Percentiles rank a stretch among this genome's conserved stretches.
Conservation (phyloP, 2,888 invertebrate genomes). For the Gastrophysa polygoni region DNA sequence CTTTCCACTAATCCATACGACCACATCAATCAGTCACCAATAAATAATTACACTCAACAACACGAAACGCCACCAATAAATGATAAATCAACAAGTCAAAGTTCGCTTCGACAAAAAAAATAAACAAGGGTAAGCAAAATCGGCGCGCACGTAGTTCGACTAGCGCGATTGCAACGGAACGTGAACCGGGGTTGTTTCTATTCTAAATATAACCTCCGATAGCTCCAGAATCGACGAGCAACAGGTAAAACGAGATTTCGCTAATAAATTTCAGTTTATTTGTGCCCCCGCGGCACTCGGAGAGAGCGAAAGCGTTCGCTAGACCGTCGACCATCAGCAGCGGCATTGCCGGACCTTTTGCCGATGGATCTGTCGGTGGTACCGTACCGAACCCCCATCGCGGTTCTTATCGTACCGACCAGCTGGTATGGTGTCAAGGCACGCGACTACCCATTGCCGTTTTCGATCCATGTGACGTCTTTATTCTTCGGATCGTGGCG, state of each 20-base stretch:
- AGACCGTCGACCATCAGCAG: conserved; percentile 9
- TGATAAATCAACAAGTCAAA: conserved; percentile 33
- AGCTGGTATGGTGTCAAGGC: conserved; percentile 26
- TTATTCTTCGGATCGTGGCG: not conserved
- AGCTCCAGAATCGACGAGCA: too few species aligned
- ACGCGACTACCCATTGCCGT: conserved; percentile 21
- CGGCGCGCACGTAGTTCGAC: conserved; percentile 20
- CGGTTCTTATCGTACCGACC: conserved; percentile 13
- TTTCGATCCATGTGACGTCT: not conserved
- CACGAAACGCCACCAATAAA: too few species aligned
- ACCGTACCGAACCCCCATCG: conserved; percentile 19
- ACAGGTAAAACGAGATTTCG: conserved; percentile 57
- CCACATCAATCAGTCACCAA: not conserved
- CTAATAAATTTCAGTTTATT: too few species aligned
- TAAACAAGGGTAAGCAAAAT: conserved; percentile 28
- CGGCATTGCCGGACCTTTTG: conserved; percentile 17
- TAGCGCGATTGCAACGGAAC: conserved; percentile 3
- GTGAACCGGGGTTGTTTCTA: conserved; percentile 41
- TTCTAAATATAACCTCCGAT: conserved; percentile 46
- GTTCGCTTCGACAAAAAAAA: conserved; percentile 23
- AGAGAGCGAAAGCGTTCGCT: not conserved
- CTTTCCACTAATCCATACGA: conserved; percentile 13
- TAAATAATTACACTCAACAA: conserved; percentile 3
- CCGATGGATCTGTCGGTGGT: conserved; percentile 14
- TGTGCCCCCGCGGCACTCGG: not conserved